Evolutionary conservation across 2,797 vertebrate genomes (phyloP).

Genomic region (Crenichthys baileyi): DNA sequence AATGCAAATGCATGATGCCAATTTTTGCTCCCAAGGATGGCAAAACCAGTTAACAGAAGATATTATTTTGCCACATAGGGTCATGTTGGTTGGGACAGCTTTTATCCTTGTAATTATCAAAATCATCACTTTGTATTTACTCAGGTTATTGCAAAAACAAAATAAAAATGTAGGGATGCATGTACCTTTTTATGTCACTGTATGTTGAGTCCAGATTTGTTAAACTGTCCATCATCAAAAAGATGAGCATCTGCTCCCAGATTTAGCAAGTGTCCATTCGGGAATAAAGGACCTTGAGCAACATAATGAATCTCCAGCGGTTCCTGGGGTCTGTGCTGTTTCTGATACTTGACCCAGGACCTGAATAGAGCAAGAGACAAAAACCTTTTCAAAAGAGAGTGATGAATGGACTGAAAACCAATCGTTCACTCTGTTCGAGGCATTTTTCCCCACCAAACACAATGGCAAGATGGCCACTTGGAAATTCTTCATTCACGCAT

Average conservation of each 20-base stretch:
- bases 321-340: conserved; percentile 14
- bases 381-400: conserved; percentile 42
- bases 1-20: background rate
- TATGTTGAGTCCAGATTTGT: conserved; percentile 2
- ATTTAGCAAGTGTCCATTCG: conserved; percentile 15
- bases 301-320: conserved; percentile 36
- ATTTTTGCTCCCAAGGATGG: background rate
- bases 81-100: background rate
- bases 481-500: conserved; percentile 15
- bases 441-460: conserved; percentile 15
- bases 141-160: background rate
- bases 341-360: conserved; percentile 47
- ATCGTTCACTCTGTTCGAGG: conserved; percentile 38
- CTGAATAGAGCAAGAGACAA: conserved; percentile 14
- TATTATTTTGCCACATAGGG: background rate
- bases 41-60: background rate
- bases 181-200: background rate
- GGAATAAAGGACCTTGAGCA: conserved; percentile 55
- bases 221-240: conserved; percentile 29
- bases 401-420: conserved; percentile 30
- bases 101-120: background rate
- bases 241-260: conserved; percentile 21
- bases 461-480: conserved; percentile 11
- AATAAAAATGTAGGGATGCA: background rate
- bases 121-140: background rate